Base-by-base conservation (phyloP, 2,888 invertebrate species). In the Fragum fragum region DNA sequence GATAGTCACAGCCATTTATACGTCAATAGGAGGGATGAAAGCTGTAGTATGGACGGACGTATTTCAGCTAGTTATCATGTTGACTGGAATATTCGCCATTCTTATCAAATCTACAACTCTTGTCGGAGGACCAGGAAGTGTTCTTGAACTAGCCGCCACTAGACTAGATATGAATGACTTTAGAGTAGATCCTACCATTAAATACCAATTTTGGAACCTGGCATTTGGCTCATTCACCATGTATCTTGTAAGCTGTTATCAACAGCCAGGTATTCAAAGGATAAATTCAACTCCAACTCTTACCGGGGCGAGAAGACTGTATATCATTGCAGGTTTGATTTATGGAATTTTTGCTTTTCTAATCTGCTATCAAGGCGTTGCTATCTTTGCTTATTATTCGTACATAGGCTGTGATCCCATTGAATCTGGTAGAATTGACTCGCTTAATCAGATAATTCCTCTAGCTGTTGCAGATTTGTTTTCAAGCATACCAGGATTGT, bases 1-100 rank as follows among this genome's bases (percentile, higher is more conserved):
- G 0, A 36, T 55, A 3, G 61, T 79, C 0, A 74, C 79, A 5
- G 53, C 79, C 11, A 59, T 79, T 9, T 79, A 79, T 23, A 79
- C 79, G 6, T 73, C 79, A 9, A 59, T 79, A 28, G 79, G 79
- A n/a, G 73, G 79, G 9, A 73, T 79, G 21, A 73, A 70, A 28
- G 79, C 79, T 21, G 79, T 79, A 1, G 74, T 79, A 1, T 79
- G 79, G 79, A 79, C 79, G 0, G 79, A 79, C 18, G 79, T 79
- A 0, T 79, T 79, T 26, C 79, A 79, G 29, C 39, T 79, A 28
- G 21, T 59, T 6, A 69, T 79, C 26, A 79, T 79, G 79, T 21
- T 79, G 6, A 55, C 74, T 21, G 66, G 66, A 18, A 66, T 69
- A 26, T 47, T 69, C 26, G 53, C 63, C 16, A 68, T 76, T 14